Evolutionary conservation across 1,140 invertebrate genomes (phyloP).

Genomic region (Anthonomus grandis): DNA sequence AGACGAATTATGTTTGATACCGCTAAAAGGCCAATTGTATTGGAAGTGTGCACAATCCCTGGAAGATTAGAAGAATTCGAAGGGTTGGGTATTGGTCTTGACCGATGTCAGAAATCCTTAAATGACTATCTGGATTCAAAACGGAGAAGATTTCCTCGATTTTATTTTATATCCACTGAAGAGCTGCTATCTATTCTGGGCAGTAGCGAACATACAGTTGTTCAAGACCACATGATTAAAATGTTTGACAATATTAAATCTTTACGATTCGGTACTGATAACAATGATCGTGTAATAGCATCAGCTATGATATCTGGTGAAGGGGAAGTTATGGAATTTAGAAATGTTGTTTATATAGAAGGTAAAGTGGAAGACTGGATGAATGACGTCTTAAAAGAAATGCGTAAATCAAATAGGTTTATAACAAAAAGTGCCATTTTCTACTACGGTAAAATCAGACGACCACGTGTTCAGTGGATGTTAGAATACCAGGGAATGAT

Average conservation of each 20-base stretch:
- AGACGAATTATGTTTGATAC: conserved; percentile 82
- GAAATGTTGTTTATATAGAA: conserved; percentile 53
- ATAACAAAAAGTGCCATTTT: conserved; percentile 85
- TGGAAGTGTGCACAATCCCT: conserved; percentile 67
- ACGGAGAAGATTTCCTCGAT: conserved; percentile 80
- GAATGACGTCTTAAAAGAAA: conserved; percentile 77
- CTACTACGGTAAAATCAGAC: conserved; percentile 68
- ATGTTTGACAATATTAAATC: conserved; percentile 90
- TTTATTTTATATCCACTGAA: conserved; percentile 92
- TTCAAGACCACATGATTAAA: conserved; percentile 91
- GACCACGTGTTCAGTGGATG: conserved; percentile 76
- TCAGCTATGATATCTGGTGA: conserved; percentile 83
- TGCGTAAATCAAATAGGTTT: conserved; percentile 78
- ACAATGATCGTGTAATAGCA: conserved; percentile 60
- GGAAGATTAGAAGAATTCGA: conserved; percentile 75
- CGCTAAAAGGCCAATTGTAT: conserved; percentile 70
- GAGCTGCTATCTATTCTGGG: conserved; percentile 88
- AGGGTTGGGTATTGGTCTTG: conserved; percentile 67
- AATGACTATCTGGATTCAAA: conserved; percentile 87
- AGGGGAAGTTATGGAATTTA: conserved; percentile 83
- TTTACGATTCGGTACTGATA: conserved; percentile 63
- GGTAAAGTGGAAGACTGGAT: conserved; percentile 87
- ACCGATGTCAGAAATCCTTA: conserved; percentile 86
- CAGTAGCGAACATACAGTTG: conserved; percentile 70
- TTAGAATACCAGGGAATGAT: conserved; percentile 86